phyloP scores from a whole-genome alignment of 64 coral and sea anemone genomes.

The Porites lutea region DNA sequence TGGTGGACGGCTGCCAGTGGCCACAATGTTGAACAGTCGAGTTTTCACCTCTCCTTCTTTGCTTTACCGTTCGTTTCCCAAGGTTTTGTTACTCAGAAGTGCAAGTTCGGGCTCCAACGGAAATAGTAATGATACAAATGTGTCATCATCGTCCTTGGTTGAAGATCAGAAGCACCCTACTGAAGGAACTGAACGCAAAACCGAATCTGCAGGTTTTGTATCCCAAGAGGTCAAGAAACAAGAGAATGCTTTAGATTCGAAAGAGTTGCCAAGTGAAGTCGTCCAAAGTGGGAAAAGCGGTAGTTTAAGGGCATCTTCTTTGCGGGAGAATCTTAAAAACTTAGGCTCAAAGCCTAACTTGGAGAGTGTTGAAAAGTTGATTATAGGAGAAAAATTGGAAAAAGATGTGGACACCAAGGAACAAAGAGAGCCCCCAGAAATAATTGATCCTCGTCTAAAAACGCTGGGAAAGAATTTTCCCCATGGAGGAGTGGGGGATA shows the following conservation, averaged over 20 bases:
- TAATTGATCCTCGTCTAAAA: not conserved
- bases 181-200: not conserved
- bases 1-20: constrained; percentile 1
- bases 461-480: not conserved
- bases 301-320: no score
- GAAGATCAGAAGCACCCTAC: not conserved
- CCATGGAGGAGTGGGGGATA: not conserved
- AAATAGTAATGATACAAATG: not conserved
- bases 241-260: no score
- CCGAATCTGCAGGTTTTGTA: no score
- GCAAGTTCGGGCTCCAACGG: not conserved
- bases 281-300: no score
- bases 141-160: not conserved
- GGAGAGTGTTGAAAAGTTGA: no score
- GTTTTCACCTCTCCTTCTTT: no score
- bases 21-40: not conserved
- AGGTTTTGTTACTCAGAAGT: not conserved
- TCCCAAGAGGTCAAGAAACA: no score
- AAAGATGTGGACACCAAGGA: no score
- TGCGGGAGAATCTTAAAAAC: not conserved
- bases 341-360: not conserved
- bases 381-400: not conserved
- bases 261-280: no score
- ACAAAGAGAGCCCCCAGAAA: not conserved
- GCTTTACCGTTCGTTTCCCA: not conserved